These are phyloP conservation scores for Temnothorax ravouxi DNA, from an alignment of 2,888 invertebrate genomes.

Conservation along the genomic window DNA sequence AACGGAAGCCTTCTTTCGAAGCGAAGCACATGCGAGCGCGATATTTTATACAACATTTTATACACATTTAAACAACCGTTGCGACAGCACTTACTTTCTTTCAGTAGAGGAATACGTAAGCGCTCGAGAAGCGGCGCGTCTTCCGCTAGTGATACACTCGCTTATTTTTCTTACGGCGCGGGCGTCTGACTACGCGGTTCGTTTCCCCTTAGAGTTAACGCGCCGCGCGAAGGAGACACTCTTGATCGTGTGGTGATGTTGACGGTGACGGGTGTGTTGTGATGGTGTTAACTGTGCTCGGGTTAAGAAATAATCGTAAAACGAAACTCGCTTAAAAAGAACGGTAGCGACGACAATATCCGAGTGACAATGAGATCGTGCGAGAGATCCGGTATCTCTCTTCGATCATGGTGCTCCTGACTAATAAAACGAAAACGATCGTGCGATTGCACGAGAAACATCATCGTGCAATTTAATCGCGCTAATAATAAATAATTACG, in stretches of 20 bases:
- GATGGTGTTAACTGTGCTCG: conserved; percentile 68
- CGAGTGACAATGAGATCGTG: conserved; percentile 21
- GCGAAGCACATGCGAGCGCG: background rate
- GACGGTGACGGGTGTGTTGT: conserved; percentile 71
- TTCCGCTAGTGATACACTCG: conserved; percentile 29
- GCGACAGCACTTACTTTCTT: conserved; percentile 14
- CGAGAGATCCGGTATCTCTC: background rate
- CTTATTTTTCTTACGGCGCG: conserved; percentile 29
- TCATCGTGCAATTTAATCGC: background rate
- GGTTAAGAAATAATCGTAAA: conserved; percentile 9
- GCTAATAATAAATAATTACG: conserved; percentile 3
- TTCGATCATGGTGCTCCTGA: conserved; percentile 1
- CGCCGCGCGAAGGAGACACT: conserved; percentile 55
- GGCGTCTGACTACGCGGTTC: conserved; percentile 61
- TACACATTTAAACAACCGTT: conserved; percentile 12
- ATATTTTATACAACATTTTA: conserved; percentile 19
- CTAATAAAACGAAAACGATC: conserved; percentile 2
- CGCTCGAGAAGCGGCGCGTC: background rate
- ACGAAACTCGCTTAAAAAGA: background rate
- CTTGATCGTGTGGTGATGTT: conserved; percentile 67
- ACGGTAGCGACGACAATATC: background rate
- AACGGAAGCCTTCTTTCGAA: background rate
- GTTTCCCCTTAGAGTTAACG: conserved; percentile 63
- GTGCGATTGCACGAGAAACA: background rate
- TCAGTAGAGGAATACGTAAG: background rate